Percentiles rank a stretch among this genome's conserved stretches.
Evolutionary conservation across 2,113 vertebrate species (phyloP).

Genomic region (Rhipidura dahli): DNA sequence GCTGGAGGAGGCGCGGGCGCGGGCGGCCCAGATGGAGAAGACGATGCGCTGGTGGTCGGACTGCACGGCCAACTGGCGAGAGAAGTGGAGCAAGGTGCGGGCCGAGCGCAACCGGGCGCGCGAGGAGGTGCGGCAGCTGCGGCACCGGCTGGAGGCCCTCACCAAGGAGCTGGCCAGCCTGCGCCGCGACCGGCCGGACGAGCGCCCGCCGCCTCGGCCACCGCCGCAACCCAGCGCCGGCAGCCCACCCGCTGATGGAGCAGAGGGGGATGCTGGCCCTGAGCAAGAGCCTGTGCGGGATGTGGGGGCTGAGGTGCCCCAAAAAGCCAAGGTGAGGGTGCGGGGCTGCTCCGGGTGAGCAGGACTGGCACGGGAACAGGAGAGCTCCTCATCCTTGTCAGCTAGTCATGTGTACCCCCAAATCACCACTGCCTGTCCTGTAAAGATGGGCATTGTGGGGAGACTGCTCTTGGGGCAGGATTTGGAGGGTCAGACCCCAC

Average conservation of each 20-base stretch:
- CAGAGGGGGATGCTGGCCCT: slow-evolving; percentile 43
- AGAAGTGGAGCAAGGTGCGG: slow-evolving; percentile 98
- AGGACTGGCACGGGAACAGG: neutral
- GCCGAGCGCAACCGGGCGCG: slow-evolving; percentile 91
- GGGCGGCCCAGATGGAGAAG: slow-evolving; percentile 97
- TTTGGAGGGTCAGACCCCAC: fast-evolving
- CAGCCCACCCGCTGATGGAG: neutral
- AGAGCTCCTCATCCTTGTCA: neutral
- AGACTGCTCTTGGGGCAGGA: no score
- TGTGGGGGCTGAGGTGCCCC: slow-evolving; percentile 75
- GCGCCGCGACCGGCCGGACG: slow-evolving; percentile 80
- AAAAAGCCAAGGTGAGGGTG: slow-evolving; percentile 65
- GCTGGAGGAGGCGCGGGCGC: slow-evolving; percentile 91
- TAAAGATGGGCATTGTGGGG: fast-evolving
- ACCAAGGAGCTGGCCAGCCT: slow-evolving; percentile 90
- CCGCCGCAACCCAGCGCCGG: neutral
- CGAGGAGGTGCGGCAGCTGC: slow-evolving; percentile 90
- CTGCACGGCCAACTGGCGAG: slow-evolving; percentile 97
- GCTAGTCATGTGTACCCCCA: neutral
- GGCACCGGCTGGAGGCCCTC: slow-evolving; percentile 87
- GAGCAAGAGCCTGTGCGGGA: slow-evolving; percentile 91
- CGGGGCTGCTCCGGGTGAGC: fast-evolving
- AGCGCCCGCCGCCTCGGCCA: slow-evolving; percentile 79
- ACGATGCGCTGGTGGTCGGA: slow-evolving; percentile 99
- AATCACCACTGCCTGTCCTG: neutral